Evolutionary conservation across 2,888 invertebrate genomes (phyloP).

Genomic region (Coleophora flavipennella): DNA sequence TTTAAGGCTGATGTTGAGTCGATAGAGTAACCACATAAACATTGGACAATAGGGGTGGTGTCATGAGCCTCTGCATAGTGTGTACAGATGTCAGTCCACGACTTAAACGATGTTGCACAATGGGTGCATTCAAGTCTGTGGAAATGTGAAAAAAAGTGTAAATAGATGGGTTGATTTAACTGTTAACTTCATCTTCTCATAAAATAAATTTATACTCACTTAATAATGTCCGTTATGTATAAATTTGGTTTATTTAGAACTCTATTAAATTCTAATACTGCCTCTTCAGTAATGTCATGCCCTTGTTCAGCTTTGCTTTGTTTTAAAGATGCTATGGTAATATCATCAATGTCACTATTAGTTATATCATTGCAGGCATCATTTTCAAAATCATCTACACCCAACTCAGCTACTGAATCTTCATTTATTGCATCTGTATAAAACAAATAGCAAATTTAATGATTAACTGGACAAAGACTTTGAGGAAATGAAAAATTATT

Average conservation of each 20-base stretch:
- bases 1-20: too few relatives aligned
- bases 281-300: constrained; percentile 24
- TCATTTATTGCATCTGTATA: not conserved
- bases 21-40: too few relatives aligned
- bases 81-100: too few relatives aligned
- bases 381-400: constrained; percentile 6
- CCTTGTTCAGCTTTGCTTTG: constrained; percentile 20
- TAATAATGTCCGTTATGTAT: constrained; percentile 42
- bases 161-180: too few relatives aligned
- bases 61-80: too few relatives aligned
- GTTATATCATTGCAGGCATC: constrained; percentile 22
- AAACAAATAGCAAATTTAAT: not conserved
- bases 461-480: too few relatives aligned
- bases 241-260: constrained; percentile 40
- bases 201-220: too few relatives aligned
- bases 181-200: too few relatives aligned
- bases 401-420: constrained; percentile 16
- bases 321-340: constrained; percentile 48
- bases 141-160: too few relatives aligned
- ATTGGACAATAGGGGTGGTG: too few relatives aligned
- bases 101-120: too few relatives aligned
- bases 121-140: constrained; percentile 11
- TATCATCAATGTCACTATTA: constrained; percentile 34
- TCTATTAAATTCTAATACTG: constrained; percentile 37
- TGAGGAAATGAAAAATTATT: too few relatives aligned